Conservation (phyloP, 2,113 vertebrate genomes). For the Sus scrofa region T2T-Sscrofa CM000826.6:84020501-84021000, state of each 20-base stretch:
- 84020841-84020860: slow-evolving; percentile 20
- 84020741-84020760: not conserved
- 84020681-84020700: slow-evolving; percentile 9
- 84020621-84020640: slow-evolving; percentile 20
- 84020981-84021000: slow-evolving; percentile 36
- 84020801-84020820: slow-evolving; percentile 32
- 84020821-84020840: slow-evolving; percentile 66
- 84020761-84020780: not conserved
- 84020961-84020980: slow-evolving; percentile 60
- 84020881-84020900: not conserved
- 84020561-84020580: not conserved
- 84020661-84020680: slow-evolving; percentile 26
- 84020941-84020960: slow-evolving; percentile 55
- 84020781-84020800: not conserved
- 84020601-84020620: not conserved
- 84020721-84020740: not conserved
- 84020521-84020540: not conserved
- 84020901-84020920: slow-evolving; percentile 64
- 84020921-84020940: slow-evolving; percentile 51
- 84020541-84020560: not conserved
- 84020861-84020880: not conserved
- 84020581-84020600: slow-evolving; percentile 10
- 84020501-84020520: not conserved
- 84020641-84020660: not conserved
- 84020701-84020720: not conserved